Percentiles rank a stretch among this genome's conserved stretches.
Evolutionary conservation across 2,797 vertebrate genomes (phyloP).

Genomic region (Dromococcyx pavoninus): DNA sequence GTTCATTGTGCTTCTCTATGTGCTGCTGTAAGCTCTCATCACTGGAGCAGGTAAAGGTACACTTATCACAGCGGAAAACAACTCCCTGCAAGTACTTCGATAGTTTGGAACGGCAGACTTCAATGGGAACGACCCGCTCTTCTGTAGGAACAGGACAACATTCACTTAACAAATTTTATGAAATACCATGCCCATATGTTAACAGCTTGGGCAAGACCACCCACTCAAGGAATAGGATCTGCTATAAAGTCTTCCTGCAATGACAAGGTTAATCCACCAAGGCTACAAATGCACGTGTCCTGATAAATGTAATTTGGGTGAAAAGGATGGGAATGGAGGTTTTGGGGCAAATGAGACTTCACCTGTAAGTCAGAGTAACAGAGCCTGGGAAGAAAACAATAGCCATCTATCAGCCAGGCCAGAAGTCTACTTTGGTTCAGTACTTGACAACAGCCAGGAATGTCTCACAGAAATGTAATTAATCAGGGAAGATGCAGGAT

Average conservation of each 20-base stretch:
- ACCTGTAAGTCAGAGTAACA: not conserved
- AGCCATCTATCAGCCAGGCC: not conserved
- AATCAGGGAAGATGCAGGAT: not conserved
- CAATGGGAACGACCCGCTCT: conserved; percentile 94
- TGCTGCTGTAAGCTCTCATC: conserved; percentile 94
- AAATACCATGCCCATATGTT: not conserved
- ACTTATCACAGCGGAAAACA: conserved; percentile 96
- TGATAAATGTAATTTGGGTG: not conserved
- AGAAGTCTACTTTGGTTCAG: not conserved
- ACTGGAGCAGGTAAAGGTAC: conserved; percentile 98
- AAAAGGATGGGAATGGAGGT: not conserved
- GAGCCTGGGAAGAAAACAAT: not conserved
- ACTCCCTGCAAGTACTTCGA: conserved; percentile 94
- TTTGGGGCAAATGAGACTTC: not conserved
- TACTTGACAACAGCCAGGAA: not conserved
- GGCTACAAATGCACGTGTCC: not conserved
- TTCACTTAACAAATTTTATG: not conserved
- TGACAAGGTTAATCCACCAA: not conserved
- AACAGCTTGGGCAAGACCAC: not conserved
- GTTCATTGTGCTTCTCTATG: conserved; percentile 93
- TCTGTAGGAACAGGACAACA: conserved; percentile 80
- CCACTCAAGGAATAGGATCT: not conserved
- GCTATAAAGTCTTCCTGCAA: not conserved
- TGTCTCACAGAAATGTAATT: not conserved
- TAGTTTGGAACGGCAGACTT: conserved; percentile 96